Conservation (phyloP, 1,140 invertebrate genomes). For the Theocolax elegans region DNA sequence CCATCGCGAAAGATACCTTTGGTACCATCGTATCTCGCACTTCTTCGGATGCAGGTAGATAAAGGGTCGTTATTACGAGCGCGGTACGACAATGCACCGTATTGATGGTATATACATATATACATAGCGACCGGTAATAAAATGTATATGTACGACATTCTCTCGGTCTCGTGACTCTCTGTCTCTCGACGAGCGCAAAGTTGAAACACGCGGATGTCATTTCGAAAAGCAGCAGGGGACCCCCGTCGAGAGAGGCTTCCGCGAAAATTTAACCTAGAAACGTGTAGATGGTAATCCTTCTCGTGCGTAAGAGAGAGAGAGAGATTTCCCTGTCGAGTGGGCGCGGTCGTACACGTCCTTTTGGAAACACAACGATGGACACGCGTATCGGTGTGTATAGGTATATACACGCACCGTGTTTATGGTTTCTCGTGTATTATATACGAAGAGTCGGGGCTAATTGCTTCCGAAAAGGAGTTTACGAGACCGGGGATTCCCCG, state of each 20-base stretch:
- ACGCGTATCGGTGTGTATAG: too few species aligned
- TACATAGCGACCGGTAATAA: too few species aligned
- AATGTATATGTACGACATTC: too few species aligned
- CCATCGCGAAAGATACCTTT: too few species aligned
- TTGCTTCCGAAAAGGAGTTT: slow-evolving; percentile 24
- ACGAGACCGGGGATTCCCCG: slow-evolving; percentile 10
- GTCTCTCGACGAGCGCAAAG: not conserved
- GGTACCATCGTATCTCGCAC: not conserved
- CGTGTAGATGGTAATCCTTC: not conserved
- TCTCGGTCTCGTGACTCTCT: too few species aligned
- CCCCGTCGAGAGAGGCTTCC: not conserved
- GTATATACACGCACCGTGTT: not conserved
- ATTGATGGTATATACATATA: not conserved
- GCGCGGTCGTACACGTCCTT: not conserved
- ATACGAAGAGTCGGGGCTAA: not conserved
- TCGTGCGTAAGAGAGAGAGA: too few species aligned
- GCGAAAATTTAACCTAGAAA: not conserved
- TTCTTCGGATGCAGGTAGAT: not conserved
- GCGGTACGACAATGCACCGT: not conserved
- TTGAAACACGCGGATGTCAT: not conserved
- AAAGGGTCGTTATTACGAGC: slow-evolving; percentile 2
- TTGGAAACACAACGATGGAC: too few species aligned
- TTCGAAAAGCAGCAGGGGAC: not conserved
- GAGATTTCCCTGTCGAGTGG: too few species aligned
- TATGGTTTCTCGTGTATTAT: not conserved